Evolutionary conservation across 1,140 invertebrate genomes (phyloP), one percentile per base, ranked within the genome.

Genomic region (Drosophila bocqueti): DNA sequence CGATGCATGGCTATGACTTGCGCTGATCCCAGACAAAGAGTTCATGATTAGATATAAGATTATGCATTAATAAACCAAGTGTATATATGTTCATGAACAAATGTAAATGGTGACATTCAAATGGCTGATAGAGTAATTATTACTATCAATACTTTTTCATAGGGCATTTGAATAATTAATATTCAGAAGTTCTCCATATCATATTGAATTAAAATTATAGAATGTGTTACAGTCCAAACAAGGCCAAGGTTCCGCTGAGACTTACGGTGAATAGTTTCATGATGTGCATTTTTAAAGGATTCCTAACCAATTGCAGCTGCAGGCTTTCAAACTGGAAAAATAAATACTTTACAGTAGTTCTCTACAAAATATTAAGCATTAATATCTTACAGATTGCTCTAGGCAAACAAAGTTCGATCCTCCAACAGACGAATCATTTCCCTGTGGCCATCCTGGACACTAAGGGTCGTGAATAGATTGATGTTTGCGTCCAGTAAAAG

Each of bases 141-240:
- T 3, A 45, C 9, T 13, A 24, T 24, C 4, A 26, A 26, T 2
- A 1, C 2, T 26, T 24, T 21, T 21, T 1, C 3, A 18, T 43
- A 10, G 3, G 4, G 9, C 10, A 24, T 24, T 26, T 26, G 3
- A 4, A 26, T 47, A 47, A 26, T 47, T 26, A 49, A 9, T 10
- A 26, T n/a, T 49, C 18, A 65, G 52, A 58, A 76, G 31, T 76
- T 16, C 16, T 65, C 36, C 36, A 76, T 60, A 8, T 76, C 74
- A 24, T 43, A 77, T 77, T 78, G 73, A 21, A 77, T 77, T 1
- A 77, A 21, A 21, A 61, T 50, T 34, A 76, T 34, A 0, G 55
- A 55, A 58, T 77, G 42, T 9, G 36, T 76, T 11, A 61, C 11
- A 2, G 61, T 21, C 64, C 46, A 18, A 59, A 29, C 49, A 76